phyloP scores from a whole-genome alignment of 1,140 invertebrate genomes.

The Heliconius hewitsoni region DNA sequence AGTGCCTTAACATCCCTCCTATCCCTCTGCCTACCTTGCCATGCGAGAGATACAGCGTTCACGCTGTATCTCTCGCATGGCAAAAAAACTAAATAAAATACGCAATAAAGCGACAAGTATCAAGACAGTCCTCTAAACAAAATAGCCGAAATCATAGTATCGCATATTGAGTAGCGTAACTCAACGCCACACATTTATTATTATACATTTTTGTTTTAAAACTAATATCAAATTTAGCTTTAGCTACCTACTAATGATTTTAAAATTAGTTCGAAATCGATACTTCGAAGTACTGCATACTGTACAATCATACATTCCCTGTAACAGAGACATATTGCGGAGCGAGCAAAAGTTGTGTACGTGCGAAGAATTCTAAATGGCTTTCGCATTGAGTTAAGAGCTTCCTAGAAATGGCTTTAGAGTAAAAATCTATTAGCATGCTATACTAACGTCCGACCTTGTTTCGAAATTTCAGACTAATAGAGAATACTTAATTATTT shows the following conservation, averaged over 20 bases:
- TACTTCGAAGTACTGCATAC: background rate
- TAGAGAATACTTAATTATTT: background rate
- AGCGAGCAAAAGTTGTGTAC: conserved; percentile 28
- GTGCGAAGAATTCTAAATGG: conserved; percentile 24
- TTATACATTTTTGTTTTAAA: background rate
- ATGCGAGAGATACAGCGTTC: no score
- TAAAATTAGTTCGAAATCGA: conserved; percentile 9
- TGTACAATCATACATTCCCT: background rate
- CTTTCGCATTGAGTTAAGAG: conserved; percentile 27
- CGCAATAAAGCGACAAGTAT: no score
- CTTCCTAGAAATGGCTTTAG: conserved; percentile 24
- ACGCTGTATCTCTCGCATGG: no score
- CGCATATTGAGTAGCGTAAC: no score
- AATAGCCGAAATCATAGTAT: no score
- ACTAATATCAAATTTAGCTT: background rate
- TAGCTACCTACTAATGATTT: background rate
- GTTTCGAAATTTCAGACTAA: conserved; percentile 13
- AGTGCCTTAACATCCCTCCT: background rate
- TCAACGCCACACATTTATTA: background rate
- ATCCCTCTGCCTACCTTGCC: no score
- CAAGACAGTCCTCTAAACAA: no score
- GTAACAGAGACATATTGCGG: conserved; percentile 29
- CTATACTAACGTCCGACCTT: conserved; percentile 20
- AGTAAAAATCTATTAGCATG: conserved; percentile 26
- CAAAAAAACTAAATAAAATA: no score